Base-by-base conservation (phyloP, 2,888 invertebrate genomes). In the Microplitis manilae region DNA sequence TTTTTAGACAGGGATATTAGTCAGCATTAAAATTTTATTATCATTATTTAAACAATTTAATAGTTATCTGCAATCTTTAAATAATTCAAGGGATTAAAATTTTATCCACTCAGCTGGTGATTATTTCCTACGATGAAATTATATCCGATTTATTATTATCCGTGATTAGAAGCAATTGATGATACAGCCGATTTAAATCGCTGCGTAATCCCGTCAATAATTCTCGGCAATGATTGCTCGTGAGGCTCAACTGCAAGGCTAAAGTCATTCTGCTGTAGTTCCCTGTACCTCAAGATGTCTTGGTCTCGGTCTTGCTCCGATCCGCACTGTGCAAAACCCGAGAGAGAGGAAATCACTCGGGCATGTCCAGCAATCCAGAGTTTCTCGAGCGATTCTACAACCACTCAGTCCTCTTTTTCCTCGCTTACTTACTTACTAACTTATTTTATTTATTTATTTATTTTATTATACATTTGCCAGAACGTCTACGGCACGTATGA, bases 401-500 rank as follows among this genome's bases (percentile, higher is more conserved):
- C 6, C 62, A 17, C 17, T 15, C 17, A 62, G n/a, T 38, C 65
- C 68, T 40, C 68, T 75, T 60, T 50, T 74, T 30, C 59, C 30
- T 76, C 70, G 41, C 41, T 69, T 69, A n/a, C 40, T 69, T 39
- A 38, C 69, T 40, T 17, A 15, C 6, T 64, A 20, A 41, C 17
- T 9, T 39, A 64, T 17, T 39, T 74, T 60, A 15, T 15, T 15
- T 67, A 60, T 7, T 69, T 41, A 20, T 38, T 41, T 9, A 41
- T 38, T 50, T 20, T 69, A 69, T 68, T 68, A 72, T 68, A 68
- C 62, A 72, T 68, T 20, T 38, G 76, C 76, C 75, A 64, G 61
- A 69, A 73, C 77, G 73, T 65, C 62, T n/a, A 68, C 41, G 50
- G 70, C 60, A 70, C 76, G 67, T 76, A 80, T 79, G 80, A 80